phyloP scores from a whole-genome alignment of 2,888 invertebrate genomes.

The Troglohyphantes excavatus region DNA sequence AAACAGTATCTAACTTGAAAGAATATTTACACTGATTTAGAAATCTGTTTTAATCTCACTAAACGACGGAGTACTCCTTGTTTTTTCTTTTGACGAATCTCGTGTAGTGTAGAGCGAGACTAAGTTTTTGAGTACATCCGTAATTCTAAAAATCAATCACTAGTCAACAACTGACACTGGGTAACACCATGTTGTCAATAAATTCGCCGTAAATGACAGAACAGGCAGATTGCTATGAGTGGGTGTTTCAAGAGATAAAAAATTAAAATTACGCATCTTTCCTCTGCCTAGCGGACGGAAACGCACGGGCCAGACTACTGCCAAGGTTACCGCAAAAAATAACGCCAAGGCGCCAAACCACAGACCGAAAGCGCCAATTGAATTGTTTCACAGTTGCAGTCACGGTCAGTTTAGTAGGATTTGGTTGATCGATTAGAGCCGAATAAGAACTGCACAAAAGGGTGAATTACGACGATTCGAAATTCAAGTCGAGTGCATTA shows the following conservation, averaged over 20 bases:
- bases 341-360: constrained; percentile 41
- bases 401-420: no score
- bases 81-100: background rate
- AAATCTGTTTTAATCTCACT: background rate
- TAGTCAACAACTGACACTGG: no score
- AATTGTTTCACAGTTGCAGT: constrained; percentile 23
- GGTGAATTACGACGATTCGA: no score
- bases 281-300: constrained; percentile 63
- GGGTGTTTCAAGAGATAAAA: constrained; percentile 71
- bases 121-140: background rate
- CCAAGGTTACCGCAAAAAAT: constrained; percentile 65
- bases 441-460: no score
- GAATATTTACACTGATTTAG: background rate
- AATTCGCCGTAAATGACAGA: constrained; percentile 8
- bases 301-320: constrained; percentile 54
- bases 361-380: constrained; percentile 17
- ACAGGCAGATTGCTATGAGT: constrained; percentile 29
- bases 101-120: background rate
- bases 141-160: background rate
- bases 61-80: background rate
- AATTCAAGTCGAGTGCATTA: no score
- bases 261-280: constrained; percentile 47
- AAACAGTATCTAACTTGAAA: background rate
- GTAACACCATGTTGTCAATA: background rate
- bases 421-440: no score